phyloP scores from a whole-genome alignment of 2,797 vertebrate species.

The Malurus splendens region DNA sequence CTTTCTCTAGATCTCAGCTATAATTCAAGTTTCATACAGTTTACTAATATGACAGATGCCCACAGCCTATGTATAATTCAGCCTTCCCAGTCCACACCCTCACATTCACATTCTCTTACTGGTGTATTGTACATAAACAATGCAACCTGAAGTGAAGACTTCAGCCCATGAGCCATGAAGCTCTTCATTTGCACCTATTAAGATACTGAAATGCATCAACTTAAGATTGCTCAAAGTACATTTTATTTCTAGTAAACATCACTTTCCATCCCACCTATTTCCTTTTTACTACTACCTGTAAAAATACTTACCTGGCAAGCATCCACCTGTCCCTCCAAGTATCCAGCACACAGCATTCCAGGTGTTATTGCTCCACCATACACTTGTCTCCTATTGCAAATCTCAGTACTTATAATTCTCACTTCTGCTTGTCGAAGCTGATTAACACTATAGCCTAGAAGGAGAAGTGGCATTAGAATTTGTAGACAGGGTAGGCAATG shows the following conservation, averaged over 20 bases:
- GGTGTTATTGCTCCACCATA: constrained; percentile 55
- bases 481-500: background rate
- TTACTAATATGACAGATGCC: background rate
- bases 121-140: background rate
- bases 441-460: constrained; percentile 63
- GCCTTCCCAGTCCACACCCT: background rate
- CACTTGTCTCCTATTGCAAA: constrained; percentile 59
- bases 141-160: background rate
- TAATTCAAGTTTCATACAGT: background rate
- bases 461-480: background rate
- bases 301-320: constrained; percentile 69
- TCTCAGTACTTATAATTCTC: constrained; percentile 56
- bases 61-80: background rate
- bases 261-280: background rate
- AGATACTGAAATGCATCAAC: background rate
- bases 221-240: background rate
- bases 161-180: background rate
- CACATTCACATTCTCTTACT: background rate
- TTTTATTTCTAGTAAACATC: background rate
- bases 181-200: background rate
- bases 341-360: constrained; percentile 76
- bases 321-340: constrained; percentile 66
- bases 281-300: background rate
- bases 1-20: background rate
- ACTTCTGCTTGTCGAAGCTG: constrained; percentile 69